Base-by-base conservation (phyloP, 2,113 vertebrate genomes). In the Ammospiza nelsoni region DNA sequence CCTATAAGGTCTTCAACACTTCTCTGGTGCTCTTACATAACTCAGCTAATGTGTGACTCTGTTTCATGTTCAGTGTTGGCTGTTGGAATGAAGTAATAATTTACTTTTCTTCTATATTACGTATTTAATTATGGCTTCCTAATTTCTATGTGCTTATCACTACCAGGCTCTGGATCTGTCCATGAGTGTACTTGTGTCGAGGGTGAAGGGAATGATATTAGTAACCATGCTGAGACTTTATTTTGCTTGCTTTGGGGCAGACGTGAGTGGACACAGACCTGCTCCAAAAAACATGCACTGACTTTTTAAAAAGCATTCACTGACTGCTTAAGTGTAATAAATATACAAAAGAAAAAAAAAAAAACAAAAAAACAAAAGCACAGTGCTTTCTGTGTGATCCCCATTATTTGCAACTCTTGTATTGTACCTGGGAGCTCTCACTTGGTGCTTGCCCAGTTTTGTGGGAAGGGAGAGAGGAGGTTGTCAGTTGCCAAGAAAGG, bases 1-100 rank as follows among this genome's bases (percentile, higher is more conserved):
- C 0, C 0, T 23, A 11, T 3, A 17, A 51, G 15, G 25, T 79
- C 22, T 73, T 25, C n/a, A 49, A 12, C 1, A 1, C 5, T 76
- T 10, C 18, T 69, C 54, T 55, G 15, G n/a, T 71, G 41, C 39
- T 82, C 41, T 66, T 57, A 12, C n/a, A 33, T 62, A 87, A 61
- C 37, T 14, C 2, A 43, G 23, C 17, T 57, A 39, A 51, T 49
- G 25, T n/a, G 49, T 35, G 16, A 35, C 27, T 55, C n/a, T 12
- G 6, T 78, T 85, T 80, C 3, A 1, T 6, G 20, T 76, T 93
- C 1, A 1, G 33, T 62, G 14, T 24, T 46, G 28, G 10, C 65
- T 37, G 22, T n/a, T 86, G 27, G 68, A 68, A 58, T 29, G 52
- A 75, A 89, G 39, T 5, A 84, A 31, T 79, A 82, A 65, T 83